These are phyloP conservation scores for Diploptera punctata DNA, from an alignment of 2,888 invertebrate genomes.

Conservation along the genomic window DNA sequence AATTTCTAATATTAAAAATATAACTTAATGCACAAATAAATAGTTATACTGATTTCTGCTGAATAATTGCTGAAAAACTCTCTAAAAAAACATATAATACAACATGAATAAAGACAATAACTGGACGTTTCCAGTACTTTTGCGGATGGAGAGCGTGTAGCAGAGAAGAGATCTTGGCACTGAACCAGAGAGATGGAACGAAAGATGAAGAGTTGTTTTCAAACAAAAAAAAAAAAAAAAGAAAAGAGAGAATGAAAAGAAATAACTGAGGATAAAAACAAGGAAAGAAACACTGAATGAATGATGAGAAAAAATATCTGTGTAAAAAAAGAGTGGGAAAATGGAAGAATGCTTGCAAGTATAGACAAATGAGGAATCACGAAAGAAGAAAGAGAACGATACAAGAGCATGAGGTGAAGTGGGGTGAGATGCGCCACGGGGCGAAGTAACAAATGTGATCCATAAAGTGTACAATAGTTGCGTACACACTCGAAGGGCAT, in stretches of 20 bases:
- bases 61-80: too few relatives aligned
- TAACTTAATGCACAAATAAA: too few relatives aligned
- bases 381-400: background rate
- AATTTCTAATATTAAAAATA: too few relatives aligned
- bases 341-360: slow-evolving; percentile 3
- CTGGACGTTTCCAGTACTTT: too few relatives aligned
- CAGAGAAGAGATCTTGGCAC: background rate
- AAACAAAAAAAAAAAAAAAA: slow-evolving; percentile 4
- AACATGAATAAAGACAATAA: too few relatives aligned
- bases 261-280: too few relatives aligned
- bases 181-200: background rate
- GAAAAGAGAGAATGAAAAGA: background rate
- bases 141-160: background rate
- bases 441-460: background rate
- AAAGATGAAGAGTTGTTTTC: slow-evolving; percentile 8
- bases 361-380: slow-evolving; percentile 16
- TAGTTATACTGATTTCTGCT: too few relatives aligned
- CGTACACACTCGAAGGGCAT: background rate
- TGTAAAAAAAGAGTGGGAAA: slow-evolving; percentile 7
- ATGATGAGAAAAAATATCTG: background rate
- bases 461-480: background rate
- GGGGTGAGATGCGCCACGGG: background rate
- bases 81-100: too few relatives aligned
- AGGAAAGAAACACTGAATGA: slow-evolving; percentile 9
- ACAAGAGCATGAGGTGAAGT: background rate